phyloP scores from a whole-genome alignment of 2,888 invertebrate genomes.

The Drosophila buzzatii region DNA sequence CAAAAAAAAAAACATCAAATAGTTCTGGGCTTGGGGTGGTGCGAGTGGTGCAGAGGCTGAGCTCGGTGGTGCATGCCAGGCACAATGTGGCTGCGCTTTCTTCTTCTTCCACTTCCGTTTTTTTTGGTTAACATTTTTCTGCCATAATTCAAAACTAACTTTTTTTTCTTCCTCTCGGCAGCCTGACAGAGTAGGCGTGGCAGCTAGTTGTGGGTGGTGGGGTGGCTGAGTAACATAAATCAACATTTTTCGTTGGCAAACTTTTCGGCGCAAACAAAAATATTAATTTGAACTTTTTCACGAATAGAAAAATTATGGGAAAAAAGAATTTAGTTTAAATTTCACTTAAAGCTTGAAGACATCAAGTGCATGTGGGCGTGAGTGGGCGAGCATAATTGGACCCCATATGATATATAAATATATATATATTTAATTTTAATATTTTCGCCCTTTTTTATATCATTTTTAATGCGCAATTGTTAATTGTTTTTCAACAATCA shows the following conservation, averaged over 20 bases:
- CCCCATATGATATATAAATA: neutral
- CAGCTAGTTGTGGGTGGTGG: conserved; percentile 4
- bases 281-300: conserved; percentile 74
- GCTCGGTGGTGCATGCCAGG: conserved; percentile 6
- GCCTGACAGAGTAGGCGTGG: neutral
- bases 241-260: conserved; percentile 66
- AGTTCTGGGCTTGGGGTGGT: neutral
- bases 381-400: neutral
- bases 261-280: conserved; percentile 76
- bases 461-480: conserved; percentile 53
- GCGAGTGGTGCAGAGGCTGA: neutral
- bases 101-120: conserved; percentile 14
- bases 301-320: conserved; percentile 43
- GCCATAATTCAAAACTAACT: conserved; percentile 63
- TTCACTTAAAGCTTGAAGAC: conserved; percentile 30
- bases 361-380: neutral
- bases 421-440: conserved; percentile 33
- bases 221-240: conserved; percentile 61
- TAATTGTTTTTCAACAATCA: conserved; percentile 74
- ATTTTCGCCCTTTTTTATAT: conserved; percentile 13
- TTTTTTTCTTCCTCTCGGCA: conserved; percentile 13
- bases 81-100: conserved; percentile 43
- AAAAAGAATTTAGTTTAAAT: conserved; percentile 11
- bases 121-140: conserved; percentile 41
- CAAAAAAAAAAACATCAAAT: conserved; percentile 3